Percentiles rank a stretch among this genome's conserved stretches.
Evolutionary conservation across 2,797 vertebrate species (phyloP).

Genomic region (Ctenosaura bakeri): DNA sequence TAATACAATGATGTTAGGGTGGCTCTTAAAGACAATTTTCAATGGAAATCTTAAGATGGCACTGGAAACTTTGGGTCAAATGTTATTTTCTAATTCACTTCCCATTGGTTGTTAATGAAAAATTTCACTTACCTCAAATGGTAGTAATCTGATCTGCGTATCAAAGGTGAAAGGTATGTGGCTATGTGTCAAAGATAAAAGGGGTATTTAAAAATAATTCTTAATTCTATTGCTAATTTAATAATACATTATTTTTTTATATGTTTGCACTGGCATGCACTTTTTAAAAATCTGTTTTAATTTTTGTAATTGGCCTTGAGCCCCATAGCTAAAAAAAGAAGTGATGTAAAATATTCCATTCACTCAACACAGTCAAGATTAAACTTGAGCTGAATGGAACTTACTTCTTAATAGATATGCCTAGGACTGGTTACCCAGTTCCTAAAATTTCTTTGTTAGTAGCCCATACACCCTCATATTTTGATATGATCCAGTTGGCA

Average conservation of each 20-base stretch:
- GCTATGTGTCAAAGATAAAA: no score
- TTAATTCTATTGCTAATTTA: no score
- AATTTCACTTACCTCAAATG: neutral
- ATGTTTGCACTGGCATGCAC: no score
- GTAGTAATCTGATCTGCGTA: neutral
- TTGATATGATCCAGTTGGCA: no score
- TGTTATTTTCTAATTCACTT: neutral
- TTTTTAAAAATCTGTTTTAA: no score
- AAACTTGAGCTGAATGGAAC: neutral
- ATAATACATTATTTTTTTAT: no score
- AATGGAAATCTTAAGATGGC: neutral
- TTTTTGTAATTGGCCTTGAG: no score
- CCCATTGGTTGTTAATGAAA: neutral
- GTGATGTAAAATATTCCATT: neutral
- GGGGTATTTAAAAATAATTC: no score
- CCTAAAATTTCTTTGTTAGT: neutral
- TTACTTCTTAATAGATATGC: neutral
- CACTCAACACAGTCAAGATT: no score
- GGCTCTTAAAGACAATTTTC: neutral
- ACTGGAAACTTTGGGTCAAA: neutral
- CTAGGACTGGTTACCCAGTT: neutral
- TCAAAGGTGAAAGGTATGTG: neutral
- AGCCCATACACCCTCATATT: no score
- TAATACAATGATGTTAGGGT: neutral
- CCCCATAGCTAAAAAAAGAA: neutral